Conservation (phyloP, 2,888 invertebrate species). For the Syrphus vitripennis region DNA sequence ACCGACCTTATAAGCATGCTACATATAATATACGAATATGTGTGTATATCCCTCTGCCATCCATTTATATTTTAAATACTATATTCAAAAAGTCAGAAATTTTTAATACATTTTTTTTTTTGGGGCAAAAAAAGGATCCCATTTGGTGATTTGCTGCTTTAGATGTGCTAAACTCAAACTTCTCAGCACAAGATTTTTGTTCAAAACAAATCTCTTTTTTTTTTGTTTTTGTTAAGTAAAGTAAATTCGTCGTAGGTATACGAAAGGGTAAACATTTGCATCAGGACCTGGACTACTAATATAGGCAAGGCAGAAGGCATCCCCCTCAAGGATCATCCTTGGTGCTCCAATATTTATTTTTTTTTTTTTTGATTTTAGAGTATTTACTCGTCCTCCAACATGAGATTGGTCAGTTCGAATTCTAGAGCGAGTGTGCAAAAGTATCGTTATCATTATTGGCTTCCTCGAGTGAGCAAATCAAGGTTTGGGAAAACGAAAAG, state of each 20-base stretch:
- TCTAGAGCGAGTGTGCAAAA: constrained; percentile 25
- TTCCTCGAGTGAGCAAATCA: constrained; percentile 60
- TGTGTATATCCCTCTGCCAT: neutral
- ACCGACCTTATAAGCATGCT: constrained; percentile 11
- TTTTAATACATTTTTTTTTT: constrained; percentile 49
- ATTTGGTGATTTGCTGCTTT: constrained; percentile 31
- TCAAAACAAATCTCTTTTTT: neutral
- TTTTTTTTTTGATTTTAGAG: constrained; percentile 24
- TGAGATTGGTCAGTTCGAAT: neutral
- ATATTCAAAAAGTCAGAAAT: constrained; percentile 58
- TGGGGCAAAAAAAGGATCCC: constrained; percentile 35
- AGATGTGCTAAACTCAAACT: neutral
- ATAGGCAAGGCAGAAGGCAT: neutral
- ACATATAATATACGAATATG: neutral
- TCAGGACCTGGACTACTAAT: neutral
- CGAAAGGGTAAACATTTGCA: constrained; percentile 14
- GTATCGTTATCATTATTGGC: constrained; percentile 70
- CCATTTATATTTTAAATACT: constrained; percentile 57
- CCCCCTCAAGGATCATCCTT: constrained; percentile 21
- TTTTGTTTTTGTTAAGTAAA: neutral
- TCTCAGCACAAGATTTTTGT: constrained; percentile 3
- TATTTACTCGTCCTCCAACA: constrained; percentile 41
- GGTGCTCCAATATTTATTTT: constrained; percentile 17
- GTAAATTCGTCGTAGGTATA: constrained; percentile 22
- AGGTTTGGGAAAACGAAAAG: constrained; percentile 21